Conservation (phyloP, 2,888 invertebrate genomes). For the Microdon myrmicae region DNA sequence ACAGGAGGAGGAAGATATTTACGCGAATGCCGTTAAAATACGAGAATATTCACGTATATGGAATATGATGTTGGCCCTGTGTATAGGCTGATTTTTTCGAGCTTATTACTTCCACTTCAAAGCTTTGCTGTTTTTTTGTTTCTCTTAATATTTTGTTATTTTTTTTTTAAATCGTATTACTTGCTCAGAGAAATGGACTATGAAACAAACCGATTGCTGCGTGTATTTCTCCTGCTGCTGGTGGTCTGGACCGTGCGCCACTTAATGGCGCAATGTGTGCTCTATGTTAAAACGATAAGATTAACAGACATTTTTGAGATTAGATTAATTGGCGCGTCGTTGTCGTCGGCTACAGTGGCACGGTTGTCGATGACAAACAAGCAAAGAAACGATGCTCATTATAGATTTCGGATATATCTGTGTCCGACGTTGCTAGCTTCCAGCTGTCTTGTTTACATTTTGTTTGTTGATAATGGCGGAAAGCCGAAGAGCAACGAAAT, state of each 20-base stretch:
- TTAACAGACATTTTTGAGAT: conserved; percentile 35
- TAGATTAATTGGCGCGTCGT: conserved; percentile 47
- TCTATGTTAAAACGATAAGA: conserved; percentile 38
- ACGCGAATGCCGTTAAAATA: conserved; percentile 40
- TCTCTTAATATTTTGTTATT: not conserved
- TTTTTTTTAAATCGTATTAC: not conserved
- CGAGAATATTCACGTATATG: conserved; percentile 38
- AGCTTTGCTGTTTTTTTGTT: conserved; percentile 14
- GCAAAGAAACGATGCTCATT: conserved; percentile 27
- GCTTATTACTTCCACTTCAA: conserved; percentile 31
- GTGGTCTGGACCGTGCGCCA: conserved; percentile 26
- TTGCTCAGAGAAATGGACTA: not conserved
- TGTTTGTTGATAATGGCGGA: not conserved
- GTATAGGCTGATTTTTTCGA: conserved; percentile 28
- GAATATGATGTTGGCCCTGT: conserved; percentile 44
- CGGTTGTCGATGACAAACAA: conserved; percentile 38
- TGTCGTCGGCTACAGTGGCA: conserved; percentile 14
- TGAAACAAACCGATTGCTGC: too few species aligned
- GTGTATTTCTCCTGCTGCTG: not conserved
- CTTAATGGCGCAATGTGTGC: conserved; percentile 40
- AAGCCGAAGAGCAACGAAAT: conserved; percentile 9
- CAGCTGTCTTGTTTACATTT: conserved; percentile 51
- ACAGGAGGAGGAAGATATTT: conserved; percentile 43
- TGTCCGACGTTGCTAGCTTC: conserved; percentile 30
- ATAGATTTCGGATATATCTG: conserved; percentile 7